These are phyloP conservation scores for Idris sp. DNA, from an alignment of 1,140 invertebrate species.

Conservation along the genomic window DNA sequence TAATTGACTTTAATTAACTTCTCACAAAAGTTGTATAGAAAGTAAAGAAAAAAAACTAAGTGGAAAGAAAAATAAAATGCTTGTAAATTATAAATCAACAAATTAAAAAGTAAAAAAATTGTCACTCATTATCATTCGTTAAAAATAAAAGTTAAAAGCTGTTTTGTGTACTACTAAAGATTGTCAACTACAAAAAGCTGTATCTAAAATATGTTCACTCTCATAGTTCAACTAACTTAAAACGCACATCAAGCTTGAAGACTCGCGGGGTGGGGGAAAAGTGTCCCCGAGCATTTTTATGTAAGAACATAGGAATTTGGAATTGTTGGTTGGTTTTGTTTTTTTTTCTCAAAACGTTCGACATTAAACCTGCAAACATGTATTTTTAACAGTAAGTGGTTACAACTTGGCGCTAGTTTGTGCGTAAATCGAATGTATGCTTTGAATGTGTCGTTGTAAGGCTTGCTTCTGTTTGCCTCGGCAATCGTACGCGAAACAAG, in stretches of 20 bases:
- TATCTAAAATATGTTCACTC: conserved; percentile 26
- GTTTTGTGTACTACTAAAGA: conserved; percentile 28
- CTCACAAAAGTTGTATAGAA: neutral
- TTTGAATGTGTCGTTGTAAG: conserved; percentile 36
- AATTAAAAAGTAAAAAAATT: conserved; percentile 4
- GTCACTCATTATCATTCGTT: conserved; percentile 23
- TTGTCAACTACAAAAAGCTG: conserved; percentile 39
- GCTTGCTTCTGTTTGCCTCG: conserved; percentile 50
- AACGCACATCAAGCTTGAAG: conserved; percentile 35
- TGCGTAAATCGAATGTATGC: conserved; percentile 21
- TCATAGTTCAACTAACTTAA: conserved; percentile 16
- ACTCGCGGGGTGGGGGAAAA: neutral
- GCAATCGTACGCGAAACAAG: conserved; percentile 40
- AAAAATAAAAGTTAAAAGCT: conserved; percentile 39
- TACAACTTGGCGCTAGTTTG: conserved; percentile 13
- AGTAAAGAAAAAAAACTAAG: conserved; percentile 13
- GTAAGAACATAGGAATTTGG: no score
- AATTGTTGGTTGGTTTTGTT: conserved; percentile 27
- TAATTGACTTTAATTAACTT: conserved; percentile 3
- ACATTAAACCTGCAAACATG: conserved; percentile 38
- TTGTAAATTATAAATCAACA: no score
- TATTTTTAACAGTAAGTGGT: no score
- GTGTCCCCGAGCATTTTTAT: conserved; percentile 3
- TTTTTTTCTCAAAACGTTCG: conserved; percentile 32
- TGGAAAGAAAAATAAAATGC: neutral